These are phyloP conservation scores for mouse (Mus musculus) DNA, from an alignment of 2,113 vertebrate species.

Conservation along the genomic window GRCm39 chr6:67189001-67189500, in stretches of 20 bases:
- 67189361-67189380: background rate
- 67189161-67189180: background rate
- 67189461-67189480: conserved; percentile 5
- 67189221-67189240: too few species aligned
- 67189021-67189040: background rate
- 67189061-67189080: background rate
- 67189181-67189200: background rate
- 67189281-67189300: background rate
- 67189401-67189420: background rate
- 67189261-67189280: background rate
- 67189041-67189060: background rate
- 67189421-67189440: conserved; percentile 6
- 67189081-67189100: background rate
- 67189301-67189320: background rate
- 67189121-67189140: background rate
- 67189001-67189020: background rate
- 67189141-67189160: background rate
- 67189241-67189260: too few species aligned
- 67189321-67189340: conserved; percentile 23
- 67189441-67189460: conserved; percentile 25
- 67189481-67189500: background rate
- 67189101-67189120: background rate
- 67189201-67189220: background rate
- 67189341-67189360: background rate
- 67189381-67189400: background rate